Percentiles rank a stretch among this genome's conserved stretches.
Conservation (phyloP, 2,797 vertebrate species). For the Pyrocephalus nanus region DNA sequence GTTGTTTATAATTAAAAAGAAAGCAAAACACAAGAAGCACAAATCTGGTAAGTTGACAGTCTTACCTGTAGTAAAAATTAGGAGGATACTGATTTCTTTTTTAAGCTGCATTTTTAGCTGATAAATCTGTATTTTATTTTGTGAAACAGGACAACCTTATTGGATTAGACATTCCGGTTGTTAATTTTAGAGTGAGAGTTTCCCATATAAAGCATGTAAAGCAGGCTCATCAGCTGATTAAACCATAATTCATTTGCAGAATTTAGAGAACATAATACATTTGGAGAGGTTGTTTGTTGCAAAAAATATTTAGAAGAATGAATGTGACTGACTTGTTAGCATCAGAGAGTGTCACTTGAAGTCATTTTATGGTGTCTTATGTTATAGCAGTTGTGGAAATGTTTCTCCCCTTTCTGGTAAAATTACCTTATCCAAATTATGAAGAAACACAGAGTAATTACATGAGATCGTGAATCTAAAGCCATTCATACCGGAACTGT, state of each 20-base stretch:
- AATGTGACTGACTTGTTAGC: not conserved
- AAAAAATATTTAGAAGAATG: not conserved
- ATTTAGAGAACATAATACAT: not conserved
- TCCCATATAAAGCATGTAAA: not conserved
- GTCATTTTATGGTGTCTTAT: not conserved
- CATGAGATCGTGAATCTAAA: not conserved
- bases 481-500: not conserved
- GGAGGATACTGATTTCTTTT: not conserved
- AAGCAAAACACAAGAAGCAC: slow-evolving; percentile 88
- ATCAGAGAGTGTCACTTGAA: not conserved
- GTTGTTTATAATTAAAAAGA: slow-evolving; percentile 83
- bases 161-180: not conserved
- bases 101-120: not conserved
- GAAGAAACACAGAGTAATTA: not conserved
- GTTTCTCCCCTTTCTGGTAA: not conserved
- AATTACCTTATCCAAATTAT: not conserved
- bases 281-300: not conserved
- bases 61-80: not conserved
- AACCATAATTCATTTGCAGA: not conserved
- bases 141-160: not conserved
- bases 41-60: slow-evolving; percentile 83
- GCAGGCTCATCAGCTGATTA: not conserved
- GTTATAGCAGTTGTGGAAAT: not conserved
- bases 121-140: not conserved
- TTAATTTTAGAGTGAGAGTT: not conserved